A percentile compares a stretch with the other conserved stretches of the same genome.
These are phyloP conservation scores for Coregonus sp. DNA, from an alignment of 2,797 vertebrate genomes.

Conservation along the genomic window DNA sequence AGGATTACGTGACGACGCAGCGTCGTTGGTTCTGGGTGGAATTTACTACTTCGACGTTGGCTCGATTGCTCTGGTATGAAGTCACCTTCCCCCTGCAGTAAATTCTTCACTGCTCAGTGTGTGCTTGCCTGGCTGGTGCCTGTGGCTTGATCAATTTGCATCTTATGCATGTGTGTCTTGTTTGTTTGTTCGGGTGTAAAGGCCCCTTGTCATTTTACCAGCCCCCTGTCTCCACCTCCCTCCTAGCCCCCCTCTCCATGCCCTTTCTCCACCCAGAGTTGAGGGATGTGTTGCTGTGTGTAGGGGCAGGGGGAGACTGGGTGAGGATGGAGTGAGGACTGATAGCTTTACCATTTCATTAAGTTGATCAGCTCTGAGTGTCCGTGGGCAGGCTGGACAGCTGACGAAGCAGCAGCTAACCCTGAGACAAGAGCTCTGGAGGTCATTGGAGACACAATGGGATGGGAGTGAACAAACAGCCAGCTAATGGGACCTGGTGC, in stretches of 20 bases:
- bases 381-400: constrained; percentile 37
- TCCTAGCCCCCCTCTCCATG: neutral
- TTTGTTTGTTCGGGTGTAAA: neutral
- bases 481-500: constrained; percentile 19
- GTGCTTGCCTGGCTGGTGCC: constrained; percentile 4
- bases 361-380: constrained; percentile 50
- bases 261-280: neutral
- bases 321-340: constrained; percentile 7
- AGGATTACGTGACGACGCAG: constrained; percentile 39
- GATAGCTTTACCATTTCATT: constrained; percentile 54
- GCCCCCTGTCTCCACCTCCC: neutral
- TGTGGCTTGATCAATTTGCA: neutral
- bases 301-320: constrained; percentile 8
- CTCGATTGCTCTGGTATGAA: constrained; percentile 43
- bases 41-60: constrained; percentile 67
- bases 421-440: constrained; percentile 40
- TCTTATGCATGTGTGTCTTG: constrained; percentile 9
- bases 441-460: constrained; percentile 30
- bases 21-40: constrained; percentile 29
- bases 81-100: constrained; percentile 37
- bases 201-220: neutral
- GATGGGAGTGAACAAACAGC: constrained; percentile 28
- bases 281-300: neutral
- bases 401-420: constrained; percentile 55
- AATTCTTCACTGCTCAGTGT: constrained; percentile 49